Conservation (phyloP, 2,113 vertebrate species). For the Actinemys pallida region DNA sequence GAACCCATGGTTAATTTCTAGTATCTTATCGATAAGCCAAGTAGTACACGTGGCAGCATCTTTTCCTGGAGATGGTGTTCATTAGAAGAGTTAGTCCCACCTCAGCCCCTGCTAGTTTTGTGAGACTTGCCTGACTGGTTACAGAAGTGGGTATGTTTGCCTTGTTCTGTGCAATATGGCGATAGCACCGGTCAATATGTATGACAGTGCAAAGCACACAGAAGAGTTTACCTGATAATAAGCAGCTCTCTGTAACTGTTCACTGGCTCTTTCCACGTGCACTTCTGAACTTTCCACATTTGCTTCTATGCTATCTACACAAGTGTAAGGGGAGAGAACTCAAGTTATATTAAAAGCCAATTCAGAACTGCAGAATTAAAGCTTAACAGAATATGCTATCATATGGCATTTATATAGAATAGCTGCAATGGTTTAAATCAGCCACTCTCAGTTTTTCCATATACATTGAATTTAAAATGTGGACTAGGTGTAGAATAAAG, state of each 20-base stretch:
- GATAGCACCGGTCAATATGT: neutral
- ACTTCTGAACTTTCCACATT: conserved; percentile 97
- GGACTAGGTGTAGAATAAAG: neutral
- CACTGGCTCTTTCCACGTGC: conserved; percentile 92
- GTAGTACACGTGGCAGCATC: neutral
- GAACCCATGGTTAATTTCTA: neutral
- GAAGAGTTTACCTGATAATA: conserved; percentile 89
- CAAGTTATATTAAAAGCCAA: neutral
- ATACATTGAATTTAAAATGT: neutral
- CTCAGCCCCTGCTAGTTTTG: neutral
- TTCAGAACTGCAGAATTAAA: neutral
- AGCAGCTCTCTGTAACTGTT: conserved; percentile 93
- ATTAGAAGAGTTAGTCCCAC: neutral
- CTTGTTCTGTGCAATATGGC: neutral
- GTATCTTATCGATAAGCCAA: neutral
- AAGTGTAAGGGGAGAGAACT: conserved; percentile 13
- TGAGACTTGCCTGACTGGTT: neutral
- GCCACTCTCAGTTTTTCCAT: neutral
- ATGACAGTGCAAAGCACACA: neutral
- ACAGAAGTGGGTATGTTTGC: neutral
- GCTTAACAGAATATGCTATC: neutral
- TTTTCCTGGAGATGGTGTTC: neutral
- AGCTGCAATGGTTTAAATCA: neutral
- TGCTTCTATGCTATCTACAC: conserved; percentile 95
- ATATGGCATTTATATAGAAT: neutral